Base-by-base conservation (phyloP, 1,140 invertebrate species). In the Lordiphosa mommai region DNA sequence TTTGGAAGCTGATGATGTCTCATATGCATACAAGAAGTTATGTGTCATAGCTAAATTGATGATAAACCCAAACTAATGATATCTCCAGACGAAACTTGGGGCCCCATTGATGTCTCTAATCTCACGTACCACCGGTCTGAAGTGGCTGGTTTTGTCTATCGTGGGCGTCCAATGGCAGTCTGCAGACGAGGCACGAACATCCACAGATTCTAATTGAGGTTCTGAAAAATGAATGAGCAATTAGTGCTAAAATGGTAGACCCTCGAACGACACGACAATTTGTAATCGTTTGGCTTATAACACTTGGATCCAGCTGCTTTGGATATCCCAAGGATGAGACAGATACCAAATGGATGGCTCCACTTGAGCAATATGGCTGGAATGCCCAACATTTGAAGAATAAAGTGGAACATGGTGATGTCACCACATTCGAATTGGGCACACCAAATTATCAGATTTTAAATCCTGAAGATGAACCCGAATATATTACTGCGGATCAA, bases 401-500 rank as follows among this genome's bases (percentile, higher is more conserved):
- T 33, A 68, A 79, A 34, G 55, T 87, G 38, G 55, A 84, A 16
- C 76, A 88, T 2, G 64, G 77, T 0, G 80, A 88, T 16, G 86
- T 70, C 2, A 71, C 68, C 29, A 88, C 86, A 7, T 88, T 65
- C 9, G 86, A 88, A 29, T 53, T 88, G 30, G 86, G 86, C 4
- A 58, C 61, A 0, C 71, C 86, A 23, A 82, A 84, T 32, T 88
- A 88, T 55, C 61, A 79, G 46, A 87, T 88, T 2, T 51, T 88
- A 0, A 88, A 88, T 41, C 72, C 86, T 1, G 61, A 88, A 16
- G 86, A 86, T 12, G 52, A 77, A 33, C 76, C 82, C 1, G 86
- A 87, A 44, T 84, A 67, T 27, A 87, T 88, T 1, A 88, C 86
- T 0, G 61, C 70, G 0, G 80, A 88, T 68, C 86, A 88, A 20